Conservation (phyloP, 2,113 vertebrate species). For the Erythrocercus mccallii region DNA sequence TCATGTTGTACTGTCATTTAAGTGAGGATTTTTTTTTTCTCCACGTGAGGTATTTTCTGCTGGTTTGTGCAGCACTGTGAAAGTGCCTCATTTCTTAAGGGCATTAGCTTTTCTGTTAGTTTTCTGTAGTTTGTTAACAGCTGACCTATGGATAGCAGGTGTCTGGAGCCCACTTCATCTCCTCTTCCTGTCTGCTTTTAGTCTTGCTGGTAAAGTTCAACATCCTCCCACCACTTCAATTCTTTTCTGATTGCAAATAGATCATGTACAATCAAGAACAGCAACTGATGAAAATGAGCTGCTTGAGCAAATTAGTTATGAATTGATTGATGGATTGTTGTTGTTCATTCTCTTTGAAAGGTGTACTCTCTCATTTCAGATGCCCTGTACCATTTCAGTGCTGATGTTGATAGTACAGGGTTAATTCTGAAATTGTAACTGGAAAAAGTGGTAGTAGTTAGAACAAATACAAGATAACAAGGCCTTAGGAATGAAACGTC, state of each 20-base stretch:
- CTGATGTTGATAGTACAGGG: too few relatives aligned
- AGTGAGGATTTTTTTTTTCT: background rate
- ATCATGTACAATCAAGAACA: background rate
- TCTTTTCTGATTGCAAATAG: background rate
- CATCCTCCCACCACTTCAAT: background rate
- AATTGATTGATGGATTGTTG: background rate
- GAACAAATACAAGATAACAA: too few relatives aligned
- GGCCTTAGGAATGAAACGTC: too few relatives aligned
- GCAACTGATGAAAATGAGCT: background rate
- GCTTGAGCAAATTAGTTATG: background rate
- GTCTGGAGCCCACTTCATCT: background rate
- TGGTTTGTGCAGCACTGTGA: background rate
- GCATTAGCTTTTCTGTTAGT: background rate
- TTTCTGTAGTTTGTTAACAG: background rate
- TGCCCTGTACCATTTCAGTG: background rate
- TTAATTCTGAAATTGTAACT: too few relatives aligned
- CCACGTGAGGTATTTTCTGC: background rate
- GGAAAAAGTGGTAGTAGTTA: too few relatives aligned
- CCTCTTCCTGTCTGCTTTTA: background rate
- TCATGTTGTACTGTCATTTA: background rate
- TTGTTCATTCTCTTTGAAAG: background rate
- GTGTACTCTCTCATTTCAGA: background rate
- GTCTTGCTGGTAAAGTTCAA: background rate
- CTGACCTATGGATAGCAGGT: background rate
- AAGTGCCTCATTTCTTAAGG: background rate